Evolutionary conservation across 23 tunicate species (phyloP), one percentile per base, ranked within the genome.

Genomic region (Styela plicata): DNA sequence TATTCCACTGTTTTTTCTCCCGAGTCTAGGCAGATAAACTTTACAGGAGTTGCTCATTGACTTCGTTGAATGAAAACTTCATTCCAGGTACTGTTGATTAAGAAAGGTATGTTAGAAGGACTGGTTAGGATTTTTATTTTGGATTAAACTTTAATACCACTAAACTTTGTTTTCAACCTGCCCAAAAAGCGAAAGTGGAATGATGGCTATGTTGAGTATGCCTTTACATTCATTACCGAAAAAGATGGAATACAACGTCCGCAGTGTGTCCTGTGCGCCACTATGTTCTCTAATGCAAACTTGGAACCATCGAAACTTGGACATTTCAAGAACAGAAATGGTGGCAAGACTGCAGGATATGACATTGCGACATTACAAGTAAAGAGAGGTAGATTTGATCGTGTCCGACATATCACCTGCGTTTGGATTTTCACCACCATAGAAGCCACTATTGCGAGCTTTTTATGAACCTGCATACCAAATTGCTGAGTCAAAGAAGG

Each of bases 231-330:
- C 27, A 33, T 44, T 10, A 75, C 83, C 21, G 88, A 84, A 63
- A 13, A 63, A 77, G 88, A 84, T 77, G 88, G 74, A 78, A 84
- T 2, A 77, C 88, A 77, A 83, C 83, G 74, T 77, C 88, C 83
- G 77, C 82, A 84, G 29, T 78, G 88, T 31, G 77, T 77, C 62
- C 74, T 83, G 74, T 83, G 82, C 86, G 62, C 74, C 62, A 69
- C 80, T 69, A 83, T 35, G 86, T 83, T 83, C 31, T 30, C 82
- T 20, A 74, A 83, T 31, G 5, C 37, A 13, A 65, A 21, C 25
- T 83, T 52, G 13, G 63, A 61, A 65, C 83, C 87, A 35, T 28
- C 84, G n/a, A 83, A 77, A 74, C 86, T 78, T 74, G 83, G 83
- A 53, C 44, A 83, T 36, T 80, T 79, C 83, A 74, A 84, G 78